These are phyloP conservation scores for Potamilus streckersoni DNA, from an alignment of 1,140 invertebrate genomes.

Conservation along the genomic window DNA sequence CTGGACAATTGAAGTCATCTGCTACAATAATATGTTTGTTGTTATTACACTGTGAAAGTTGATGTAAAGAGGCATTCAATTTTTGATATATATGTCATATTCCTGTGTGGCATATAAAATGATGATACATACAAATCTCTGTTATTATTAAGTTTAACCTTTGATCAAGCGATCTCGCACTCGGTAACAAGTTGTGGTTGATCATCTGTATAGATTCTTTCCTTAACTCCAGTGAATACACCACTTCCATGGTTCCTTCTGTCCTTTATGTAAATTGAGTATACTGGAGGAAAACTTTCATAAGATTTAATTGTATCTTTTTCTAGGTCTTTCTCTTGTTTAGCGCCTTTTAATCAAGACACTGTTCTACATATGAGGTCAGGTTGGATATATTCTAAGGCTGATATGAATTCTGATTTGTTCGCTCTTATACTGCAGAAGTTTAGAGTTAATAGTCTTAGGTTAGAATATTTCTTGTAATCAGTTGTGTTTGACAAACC, in stretches of 20 bases:
- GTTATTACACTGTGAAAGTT: too few species aligned
- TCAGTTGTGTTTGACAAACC: slow-evolving; percentile 1
- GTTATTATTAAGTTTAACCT: too few species aligned
- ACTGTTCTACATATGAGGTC: slow-evolving; percentile 23
- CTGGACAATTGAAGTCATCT: too few species aligned
- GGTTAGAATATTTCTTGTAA: background rate
- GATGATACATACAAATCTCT: too few species aligned
- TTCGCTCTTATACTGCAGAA: slow-evolving; percentile 15
- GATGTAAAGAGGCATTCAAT: too few species aligned
- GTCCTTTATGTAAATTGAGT: slow-evolving; percentile 27
- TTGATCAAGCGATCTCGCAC: too few species aligned
- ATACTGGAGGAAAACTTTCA: slow-evolving; percentile 32
- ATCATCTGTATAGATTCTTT: background rate
- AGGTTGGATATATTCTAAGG: slow-evolving; percentile 10
- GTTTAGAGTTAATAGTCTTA: slow-evolving; percentile 22
- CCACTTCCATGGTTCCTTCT: slow-evolving; percentile 7
- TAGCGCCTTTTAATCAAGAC: slow-evolving; percentile 19
- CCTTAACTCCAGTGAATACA: slow-evolving; percentile 15
- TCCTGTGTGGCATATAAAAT: too few species aligned
- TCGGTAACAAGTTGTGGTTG: too few species aligned
- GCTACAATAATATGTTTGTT: too few species aligned
- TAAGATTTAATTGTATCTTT: slow-evolving; percentile 17
- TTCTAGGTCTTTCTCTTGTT: too few species aligned
- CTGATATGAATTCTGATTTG: slow-evolving; percentile 21
- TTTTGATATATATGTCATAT: too few species aligned